A percentile compares a stretch with the other conserved stretches of the same genome.
Evolutionary conservation across 2,797 vertebrate species (phyloP).

Genomic region (Valencia hispanica): DNA sequence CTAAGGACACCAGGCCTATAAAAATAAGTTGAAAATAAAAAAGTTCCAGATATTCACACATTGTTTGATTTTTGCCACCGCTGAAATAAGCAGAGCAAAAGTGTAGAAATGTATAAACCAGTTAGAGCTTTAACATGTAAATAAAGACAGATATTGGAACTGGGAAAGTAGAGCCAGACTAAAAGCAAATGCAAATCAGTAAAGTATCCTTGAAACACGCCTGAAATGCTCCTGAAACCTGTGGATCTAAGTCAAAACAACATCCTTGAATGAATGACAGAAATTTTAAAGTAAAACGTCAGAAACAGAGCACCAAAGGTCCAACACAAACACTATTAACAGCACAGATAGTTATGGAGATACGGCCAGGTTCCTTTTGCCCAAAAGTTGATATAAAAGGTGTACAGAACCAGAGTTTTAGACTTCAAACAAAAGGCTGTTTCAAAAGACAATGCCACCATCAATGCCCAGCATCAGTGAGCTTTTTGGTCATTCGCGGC

Average conservation of each 20-base stretch:
- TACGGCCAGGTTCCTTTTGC: background rate
- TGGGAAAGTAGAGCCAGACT: background rate
- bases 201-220: conserved; percentile 15
- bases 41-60: no score
- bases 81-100: background rate
- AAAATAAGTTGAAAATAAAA: no score
- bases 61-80: background rate
- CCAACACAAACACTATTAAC: background rate
- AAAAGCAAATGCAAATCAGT: background rate
- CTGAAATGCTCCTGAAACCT: conserved; percentile 13
- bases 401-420: background rate
- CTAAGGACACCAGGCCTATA: background rate
- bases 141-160: background rate
- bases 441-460: no score
- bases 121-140: background rate
- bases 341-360: no score
- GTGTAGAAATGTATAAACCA: background rate
- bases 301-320: no score
- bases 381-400: background rate
- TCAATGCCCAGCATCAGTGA: no score
- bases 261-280: conserved; percentile 29
- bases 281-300: no score
- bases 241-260: conserved; percentile 4
- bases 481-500: no score
- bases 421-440: no score